These are phyloP conservation scores for Tyto alba DNA, from an alignment of 2,113 vertebrate species.

Conservation along the genomic window DNA sequence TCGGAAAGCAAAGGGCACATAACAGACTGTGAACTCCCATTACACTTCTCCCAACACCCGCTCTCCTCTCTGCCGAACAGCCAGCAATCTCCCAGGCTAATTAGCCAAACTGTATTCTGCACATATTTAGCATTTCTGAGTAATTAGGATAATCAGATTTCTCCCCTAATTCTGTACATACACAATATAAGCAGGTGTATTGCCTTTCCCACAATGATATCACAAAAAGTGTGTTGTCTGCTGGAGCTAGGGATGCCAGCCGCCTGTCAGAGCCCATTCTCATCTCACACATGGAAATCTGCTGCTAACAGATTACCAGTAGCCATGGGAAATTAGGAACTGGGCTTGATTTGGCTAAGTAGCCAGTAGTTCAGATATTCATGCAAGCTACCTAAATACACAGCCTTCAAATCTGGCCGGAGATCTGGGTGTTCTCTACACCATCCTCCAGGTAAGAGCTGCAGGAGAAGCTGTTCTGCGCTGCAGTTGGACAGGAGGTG, in stretches of 20 bases:
- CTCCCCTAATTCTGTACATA: conserved; percentile 25
- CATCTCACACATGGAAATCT: background rate
- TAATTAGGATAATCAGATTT: conserved; percentile 62
- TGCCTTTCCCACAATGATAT: background rate
- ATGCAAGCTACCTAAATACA: background rate
- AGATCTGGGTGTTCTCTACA: background rate
- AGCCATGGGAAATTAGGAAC: background rate
- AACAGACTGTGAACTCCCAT: background rate
- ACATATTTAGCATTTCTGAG: conserved; percentile 60
- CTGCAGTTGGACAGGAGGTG: background rate
- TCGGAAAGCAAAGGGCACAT: background rate
- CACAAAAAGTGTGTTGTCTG: background rate
- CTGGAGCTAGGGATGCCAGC: background rate
- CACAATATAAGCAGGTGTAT: background rate
- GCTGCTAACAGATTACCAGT: background rate
- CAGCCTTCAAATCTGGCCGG: background rate
- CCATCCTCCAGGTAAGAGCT: background rate
- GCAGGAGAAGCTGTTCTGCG: background rate
- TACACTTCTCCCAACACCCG: background rate
- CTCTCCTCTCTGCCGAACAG: background rate
- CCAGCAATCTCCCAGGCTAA: conserved; percentile 23
- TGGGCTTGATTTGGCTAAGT: background rate
- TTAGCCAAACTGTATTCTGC: conserved; percentile 29
- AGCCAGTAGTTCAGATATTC: background rate
- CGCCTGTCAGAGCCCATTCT: background rate